Percentiles rank a stretch among this genome's conserved stretches.
Conservation (phyloP, 1,140 invertebrate species). For the Dendroctonus valens region DNA sequence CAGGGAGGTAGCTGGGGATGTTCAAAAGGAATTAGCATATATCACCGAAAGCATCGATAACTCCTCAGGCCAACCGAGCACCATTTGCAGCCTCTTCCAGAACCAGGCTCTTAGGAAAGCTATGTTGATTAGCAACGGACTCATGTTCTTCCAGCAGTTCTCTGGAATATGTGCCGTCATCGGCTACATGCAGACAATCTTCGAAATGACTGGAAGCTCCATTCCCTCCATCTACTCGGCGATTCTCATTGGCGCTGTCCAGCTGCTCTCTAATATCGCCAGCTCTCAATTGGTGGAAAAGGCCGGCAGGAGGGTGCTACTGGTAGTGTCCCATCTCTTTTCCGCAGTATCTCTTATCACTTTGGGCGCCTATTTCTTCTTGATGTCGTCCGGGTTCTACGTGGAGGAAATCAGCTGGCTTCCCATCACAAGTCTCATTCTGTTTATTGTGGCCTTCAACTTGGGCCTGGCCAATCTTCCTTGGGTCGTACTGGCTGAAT, state of each 20-base stretch:
- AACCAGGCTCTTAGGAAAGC: conserved; percentile 59
- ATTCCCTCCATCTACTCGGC: conserved; percentile 48
- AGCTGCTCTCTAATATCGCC: conserved; percentile 21
- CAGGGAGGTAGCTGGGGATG: conserved; percentile 38
- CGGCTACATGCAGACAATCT: conserved; percentile 75
- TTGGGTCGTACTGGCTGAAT: conserved; percentile 79
- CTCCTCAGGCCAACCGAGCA: conserved; percentile 36
- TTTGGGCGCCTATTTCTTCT: conserved; percentile 34
- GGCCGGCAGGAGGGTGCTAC: conserved; percentile 48
- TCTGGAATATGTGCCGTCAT: conserved; percentile 80
- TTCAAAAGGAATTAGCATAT: conserved; percentile 59
- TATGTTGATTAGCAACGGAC: conserved; percentile 64
- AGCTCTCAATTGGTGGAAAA: conserved; percentile 33
- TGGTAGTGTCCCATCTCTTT: conserved; percentile 30
- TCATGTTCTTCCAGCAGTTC: conserved; percentile 73
- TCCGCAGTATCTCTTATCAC: conserved; percentile 16
- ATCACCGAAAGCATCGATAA: conserved; percentile 53
- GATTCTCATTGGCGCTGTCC: conserved; percentile 31
- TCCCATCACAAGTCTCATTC: conserved; percentile 39
- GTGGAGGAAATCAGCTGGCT: conserved; percentile 38
- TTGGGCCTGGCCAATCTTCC: conserved; percentile 75
- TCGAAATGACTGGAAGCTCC: conserved; percentile 58
- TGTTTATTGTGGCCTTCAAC: conserved; percentile 40
- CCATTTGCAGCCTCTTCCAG: conserved; percentile 54
- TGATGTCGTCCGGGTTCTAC: conserved; percentile 17